A percentile compares a stretch with the other conserved stretches of the same genome.
These are phyloP conservation scores for Heliornis fulica DNA, from an alignment of 2,113 vertebrate genomes.

Conservation along the genomic window DNA sequence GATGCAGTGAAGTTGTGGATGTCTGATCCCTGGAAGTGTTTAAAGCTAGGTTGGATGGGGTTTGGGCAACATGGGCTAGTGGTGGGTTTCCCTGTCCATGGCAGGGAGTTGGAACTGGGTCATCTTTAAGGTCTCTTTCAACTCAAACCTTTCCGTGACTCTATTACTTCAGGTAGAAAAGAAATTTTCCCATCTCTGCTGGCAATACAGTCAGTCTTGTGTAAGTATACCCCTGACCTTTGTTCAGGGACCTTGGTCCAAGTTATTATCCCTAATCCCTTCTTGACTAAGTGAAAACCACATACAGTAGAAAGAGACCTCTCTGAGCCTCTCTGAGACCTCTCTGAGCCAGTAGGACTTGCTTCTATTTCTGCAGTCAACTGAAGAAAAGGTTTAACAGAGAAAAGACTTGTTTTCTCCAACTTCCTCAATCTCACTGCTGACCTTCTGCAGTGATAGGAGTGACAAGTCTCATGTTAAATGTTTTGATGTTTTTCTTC, in stretches of 20 bases:
- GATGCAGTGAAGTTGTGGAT: not conserved
- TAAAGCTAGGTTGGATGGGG: too few species aligned
- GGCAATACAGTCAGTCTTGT: not conserved
- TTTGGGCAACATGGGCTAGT: too few species aligned
- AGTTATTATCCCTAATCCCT: not conserved
- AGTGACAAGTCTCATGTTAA: not conserved
- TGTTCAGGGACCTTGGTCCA: not conserved
- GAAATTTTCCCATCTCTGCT: not conserved
- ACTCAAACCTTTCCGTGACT: too few species aligned
- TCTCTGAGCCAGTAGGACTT: not conserved
- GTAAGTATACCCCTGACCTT: not conserved
- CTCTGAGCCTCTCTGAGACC: not conserved
- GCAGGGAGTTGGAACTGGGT: too few species aligned
- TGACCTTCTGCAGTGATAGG: not conserved
- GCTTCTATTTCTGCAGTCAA: not conserved
- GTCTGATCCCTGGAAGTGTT: too few species aligned
- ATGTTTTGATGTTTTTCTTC: not conserved
- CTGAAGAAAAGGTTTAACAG: not conserved
- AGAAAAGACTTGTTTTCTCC: not conserved
- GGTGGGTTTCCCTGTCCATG: too few species aligned
- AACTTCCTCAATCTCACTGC: accelerated
- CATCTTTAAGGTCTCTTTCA: too few species aligned
- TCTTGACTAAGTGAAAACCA: not conserved
- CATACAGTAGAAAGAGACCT: not conserved
- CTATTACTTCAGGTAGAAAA: not conserved